Base-by-base conservation (phyloP, 1,140 invertebrate species). In the Wasmannia auropunctata region DNA sequence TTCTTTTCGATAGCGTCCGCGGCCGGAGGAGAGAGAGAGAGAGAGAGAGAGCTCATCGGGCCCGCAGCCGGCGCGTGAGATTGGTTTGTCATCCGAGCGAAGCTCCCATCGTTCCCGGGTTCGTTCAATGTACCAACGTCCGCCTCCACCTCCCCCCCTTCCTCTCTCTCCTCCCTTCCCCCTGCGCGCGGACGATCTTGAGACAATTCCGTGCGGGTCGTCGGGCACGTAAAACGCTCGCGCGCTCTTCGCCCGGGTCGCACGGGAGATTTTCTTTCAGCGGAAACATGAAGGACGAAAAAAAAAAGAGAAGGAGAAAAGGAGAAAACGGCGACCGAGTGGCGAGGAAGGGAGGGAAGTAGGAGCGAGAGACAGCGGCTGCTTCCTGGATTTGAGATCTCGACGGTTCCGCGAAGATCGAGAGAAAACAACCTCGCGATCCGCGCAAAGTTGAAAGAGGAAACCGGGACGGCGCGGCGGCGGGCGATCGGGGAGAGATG, bases 61-160 rank as follows among this genome's bases (percentile, higher is more conserved):
- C 14, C 54, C 69, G 40, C 51, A 84, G 67, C 51, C 67, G 74
- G 76, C 69, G 74, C 87, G 87, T 89, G 87, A 89, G 88, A 89
- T 89, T 89, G 88, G 83, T 89, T 89, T 89, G 88, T 89, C 88
- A 89, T 86, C 83, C 88, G 87, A 84, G 69, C 56, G 75, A 58
- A 76, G 46, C 87, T 74, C 56, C n/a, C 67, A 74, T 83, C 79
- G 79, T 81, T 86, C 56, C 70, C 22, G 43, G 60, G 37, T 58
- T 40, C 69, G 16, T 14, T 40, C 65, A 14, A 16, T 40, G 69
- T 70, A 54, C 43, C 51, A 60, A 28, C 22, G 70, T 56, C 60
- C 74, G 65, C 51, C 54, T 65, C 58, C 46, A 40, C 65, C n/a
- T n/a, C n/a, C n/a, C n/a, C n/a, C n/a, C n/a, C n/a, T n/a, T n/a